phyloP scores from a whole-genome alignment of 1,140 invertebrate species.

The Pseudomyrmex cubaensis region DNA sequence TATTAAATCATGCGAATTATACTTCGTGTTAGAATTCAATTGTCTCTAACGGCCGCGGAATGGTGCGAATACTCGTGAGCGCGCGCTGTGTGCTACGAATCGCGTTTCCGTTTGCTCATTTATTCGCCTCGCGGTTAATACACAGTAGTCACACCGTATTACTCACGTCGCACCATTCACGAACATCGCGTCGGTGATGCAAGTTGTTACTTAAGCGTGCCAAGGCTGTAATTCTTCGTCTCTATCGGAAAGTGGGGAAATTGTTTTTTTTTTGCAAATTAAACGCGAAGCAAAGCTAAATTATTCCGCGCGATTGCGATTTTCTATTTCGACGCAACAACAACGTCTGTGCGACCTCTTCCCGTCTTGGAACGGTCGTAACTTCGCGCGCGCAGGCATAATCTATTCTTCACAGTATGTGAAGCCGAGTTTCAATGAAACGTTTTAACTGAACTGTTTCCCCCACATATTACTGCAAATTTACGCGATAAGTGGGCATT shows the following conservation, averaged over 20 bases:
- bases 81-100: conserved; percentile 7
- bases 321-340: conserved; percentile 29
- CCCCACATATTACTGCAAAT: conserved; percentile 59
- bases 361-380: conserved; percentile 14
- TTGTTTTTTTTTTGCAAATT: conserved; percentile 26
- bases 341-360: conserved; percentile 12
- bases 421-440: conserved; percentile 48
- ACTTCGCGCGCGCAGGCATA: conserved; percentile 27
- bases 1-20: conserved; percentile 23
- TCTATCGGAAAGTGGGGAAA: not conserved
- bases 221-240: conserved; percentile 65
- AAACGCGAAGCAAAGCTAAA: conserved; percentile 11
- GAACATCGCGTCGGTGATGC: conserved; percentile 65
- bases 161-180: conserved; percentile 7
- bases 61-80: not conserved
- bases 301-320: conserved; percentile 25
- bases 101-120: conserved; percentile 29
- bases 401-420: conserved; percentile 28
- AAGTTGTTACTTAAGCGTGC: conserved; percentile 73
- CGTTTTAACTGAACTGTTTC: conserved; percentile 59
- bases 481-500: conserved; percentile 56
- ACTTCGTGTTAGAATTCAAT: conserved; percentile 18
- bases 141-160: conserved; percentile 8
- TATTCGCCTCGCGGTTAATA: conserved; percentile 28
- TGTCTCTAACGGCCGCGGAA: not conserved